Base-by-base conservation (phyloP, 2,888 invertebrate genomes). In the Scrobipalpa costella region DNA sequence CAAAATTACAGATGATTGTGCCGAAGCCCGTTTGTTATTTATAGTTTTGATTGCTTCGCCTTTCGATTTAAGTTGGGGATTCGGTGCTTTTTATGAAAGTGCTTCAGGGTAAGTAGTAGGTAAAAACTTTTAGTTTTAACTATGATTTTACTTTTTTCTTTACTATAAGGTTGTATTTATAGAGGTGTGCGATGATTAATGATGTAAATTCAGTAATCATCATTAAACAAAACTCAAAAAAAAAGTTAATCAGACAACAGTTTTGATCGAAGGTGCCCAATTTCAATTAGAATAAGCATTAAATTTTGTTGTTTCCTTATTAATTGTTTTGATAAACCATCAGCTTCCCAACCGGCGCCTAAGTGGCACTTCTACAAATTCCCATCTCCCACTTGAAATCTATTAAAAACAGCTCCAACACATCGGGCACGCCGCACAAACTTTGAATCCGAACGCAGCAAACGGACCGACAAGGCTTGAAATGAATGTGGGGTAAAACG, bases 1-100 rank as follows among this genome's bases (percentile, higher is more conserved):
- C 80, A 71, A 90, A 90, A 90, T 90, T 88, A 88, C 81, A 85
- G 77, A 85, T 88, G 88, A 89, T 90, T 79, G 81, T 75, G 69
- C 73, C 66, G 70, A 68, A 68, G 68, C 68, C 36, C 36, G 66
- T 17, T 70, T 74, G 72, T 76, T 80, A 80, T 81, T 83, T 83
- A 83, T 79, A 77, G 73, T 72, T 78, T 70, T 71, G 72, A 73
- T 69, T 69, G 67, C 64, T 69, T 61, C 66, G 62, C 59, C 27
- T 27, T n/a, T n/a, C n/a, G n/a, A n/a, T 63, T 52, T 62, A 52
- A 34, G 21, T n/a, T 49, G 19, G 36, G 40, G 44, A 47, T 49
- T 50, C 27, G 49, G 33, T 33, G 13, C 9, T 61, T 61, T 59
- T 59, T 44, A 44, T 27, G 2, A 15, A 27, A 55, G 33, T 55